These are phyloP conservation scores for Urophycis tenuis DNA, from an alignment of 2,797 vertebrate species.

Conservation along the genomic window DNA sequence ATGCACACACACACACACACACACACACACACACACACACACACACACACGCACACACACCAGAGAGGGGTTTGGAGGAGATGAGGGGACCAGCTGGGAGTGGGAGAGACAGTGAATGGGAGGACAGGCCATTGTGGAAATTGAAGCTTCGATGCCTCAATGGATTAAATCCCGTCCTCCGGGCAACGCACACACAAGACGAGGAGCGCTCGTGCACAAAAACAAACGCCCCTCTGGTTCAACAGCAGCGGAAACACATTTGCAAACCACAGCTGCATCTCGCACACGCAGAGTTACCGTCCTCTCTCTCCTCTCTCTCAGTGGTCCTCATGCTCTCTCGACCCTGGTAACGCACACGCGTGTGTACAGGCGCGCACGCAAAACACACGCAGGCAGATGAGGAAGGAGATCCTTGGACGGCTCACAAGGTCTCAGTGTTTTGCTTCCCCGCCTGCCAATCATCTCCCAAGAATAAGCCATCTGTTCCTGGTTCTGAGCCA, in stretches of 20 bases:
- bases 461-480: slow-evolving; percentile 54
- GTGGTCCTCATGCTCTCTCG: background rate
- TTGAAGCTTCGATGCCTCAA: slow-evolving; percentile 27
- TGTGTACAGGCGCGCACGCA: background rate
- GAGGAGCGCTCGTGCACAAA: background rate
- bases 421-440: slow-evolving; percentile 22
- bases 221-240: slow-evolving; percentile 9
- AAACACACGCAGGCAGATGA: background rate
- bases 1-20: background rate
- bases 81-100: background rate
- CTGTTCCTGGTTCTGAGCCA: slow-evolving; percentile 50
- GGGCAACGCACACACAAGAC: background rate
- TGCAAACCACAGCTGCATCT: slow-evolving; percentile 49
- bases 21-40: no score
- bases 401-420: slow-evolving; percentile 25
- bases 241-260: slow-evolving; percentile 32
- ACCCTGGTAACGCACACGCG: background rate
- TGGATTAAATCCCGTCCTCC: slow-evolving; percentile 14
- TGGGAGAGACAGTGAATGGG: background rate
- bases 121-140: slow-evolving; percentile 27
- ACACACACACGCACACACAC: background rate
- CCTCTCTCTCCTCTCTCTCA: slow-evolving; percentile 8
- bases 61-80: background rate
- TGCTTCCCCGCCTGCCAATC: slow-evolving; percentile 44
- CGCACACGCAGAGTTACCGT: slow-evolving; percentile 11